These are phyloP conservation scores for Remorina albescens DNA, from an alignment of 2,797 vertebrate species.

Conservation along the genomic window DNA sequence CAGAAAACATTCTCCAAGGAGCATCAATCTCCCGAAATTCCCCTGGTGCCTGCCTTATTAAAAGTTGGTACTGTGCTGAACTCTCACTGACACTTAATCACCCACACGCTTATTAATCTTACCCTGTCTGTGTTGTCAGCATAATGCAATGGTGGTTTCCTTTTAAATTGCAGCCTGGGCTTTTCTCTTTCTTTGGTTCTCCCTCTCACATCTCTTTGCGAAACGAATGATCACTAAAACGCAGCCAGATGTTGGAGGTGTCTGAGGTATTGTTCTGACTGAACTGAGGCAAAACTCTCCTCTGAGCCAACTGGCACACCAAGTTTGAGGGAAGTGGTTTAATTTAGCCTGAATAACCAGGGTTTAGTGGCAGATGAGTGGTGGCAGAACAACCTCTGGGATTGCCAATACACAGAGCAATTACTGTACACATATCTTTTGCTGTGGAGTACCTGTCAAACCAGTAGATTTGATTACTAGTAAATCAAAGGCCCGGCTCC, in stretches of 20 bases:
- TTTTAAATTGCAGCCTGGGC: slow-evolving; percentile 39
- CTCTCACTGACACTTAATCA: slow-evolving; percentile 59
- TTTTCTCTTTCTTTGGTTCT: slow-evolving; percentile 30
- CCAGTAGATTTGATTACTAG: slow-evolving; percentile 32
- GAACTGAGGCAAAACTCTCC: slow-evolving; percentile 50
- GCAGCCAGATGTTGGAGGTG: slow-evolving; percentile 77
- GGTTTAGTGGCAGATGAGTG: slow-evolving; percentile 57
- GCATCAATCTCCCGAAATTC: slow-evolving; percentile 22
- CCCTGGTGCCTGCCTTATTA: slow-evolving; percentile 31
- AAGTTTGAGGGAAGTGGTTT: slow-evolving; percentile 46
- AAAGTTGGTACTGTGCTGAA: slow-evolving; percentile 47
- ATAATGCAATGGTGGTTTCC: slow-evolving; percentile 59
- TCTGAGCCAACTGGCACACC: slow-evolving; percentile 54
- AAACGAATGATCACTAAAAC: slow-evolving; percentile 66
- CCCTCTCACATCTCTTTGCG: slow-evolving; percentile 43
- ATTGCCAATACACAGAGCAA: slow-evolving; percentile 54
- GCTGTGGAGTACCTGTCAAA: slow-evolving; percentile 59
- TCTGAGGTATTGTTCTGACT: slow-evolving; percentile 61
- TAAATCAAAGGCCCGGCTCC: slow-evolving; percentile 16
- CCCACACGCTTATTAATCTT: slow-evolving; percentile 56
- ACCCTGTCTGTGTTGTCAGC: slow-evolving; percentile 58
- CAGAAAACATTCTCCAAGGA: slow-evolving; percentile 14
- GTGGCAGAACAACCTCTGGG: slow-evolving; percentile 34
- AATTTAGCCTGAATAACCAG: slow-evolving; percentile 43
- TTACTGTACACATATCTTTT: slow-evolving; percentile 68